phyloP scores from a whole-genome alignment of 2,113 vertebrate species.

The Anhinga rufa region DNA sequence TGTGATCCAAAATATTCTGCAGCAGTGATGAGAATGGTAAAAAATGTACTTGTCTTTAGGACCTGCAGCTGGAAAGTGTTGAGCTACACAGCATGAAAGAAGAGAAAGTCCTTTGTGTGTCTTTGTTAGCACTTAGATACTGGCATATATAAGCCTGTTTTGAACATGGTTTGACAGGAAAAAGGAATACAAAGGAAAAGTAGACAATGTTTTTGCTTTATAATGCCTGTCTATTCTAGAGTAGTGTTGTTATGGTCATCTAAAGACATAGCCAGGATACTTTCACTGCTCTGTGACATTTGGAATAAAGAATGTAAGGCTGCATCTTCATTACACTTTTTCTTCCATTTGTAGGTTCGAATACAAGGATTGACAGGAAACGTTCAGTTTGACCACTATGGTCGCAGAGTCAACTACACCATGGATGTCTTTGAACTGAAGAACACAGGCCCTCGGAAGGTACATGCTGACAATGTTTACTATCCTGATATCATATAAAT shows the following conservation, averaged over 20 bases:
- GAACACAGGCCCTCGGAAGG: conserved; percentile 92
- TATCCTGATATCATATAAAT: not conserved
- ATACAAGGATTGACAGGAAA: conserved; percentile 97
- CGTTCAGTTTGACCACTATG: conserved; percentile 97
- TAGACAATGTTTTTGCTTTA: not conserved
- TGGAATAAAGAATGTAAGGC: not conserved
- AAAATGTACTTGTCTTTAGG: not conserved
- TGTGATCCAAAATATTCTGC: not conserved
- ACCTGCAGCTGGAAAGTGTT: not conserved
- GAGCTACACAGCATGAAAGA: not conserved
- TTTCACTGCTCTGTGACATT: not conserved
- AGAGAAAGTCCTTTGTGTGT: not conserved
- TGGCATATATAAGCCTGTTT: not conserved
- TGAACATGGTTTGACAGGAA: not conserved
- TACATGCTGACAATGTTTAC: conserved; percentile 19
- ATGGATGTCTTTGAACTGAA: conserved; percentile 98
- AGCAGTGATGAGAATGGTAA: not conserved
- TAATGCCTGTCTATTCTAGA: not conserved
- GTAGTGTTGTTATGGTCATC: not conserved
- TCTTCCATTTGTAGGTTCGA: conserved; percentile 79
- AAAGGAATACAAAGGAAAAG: not conserved
- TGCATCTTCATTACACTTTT: not conserved
- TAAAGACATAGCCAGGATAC: not conserved
- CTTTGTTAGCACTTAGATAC: not conserved
- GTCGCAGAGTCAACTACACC: conserved; percentile 94